Base-by-base conservation (phyloP, 2,797 vertebrate genomes). In the Enteromius fasciolatus region DNA sequence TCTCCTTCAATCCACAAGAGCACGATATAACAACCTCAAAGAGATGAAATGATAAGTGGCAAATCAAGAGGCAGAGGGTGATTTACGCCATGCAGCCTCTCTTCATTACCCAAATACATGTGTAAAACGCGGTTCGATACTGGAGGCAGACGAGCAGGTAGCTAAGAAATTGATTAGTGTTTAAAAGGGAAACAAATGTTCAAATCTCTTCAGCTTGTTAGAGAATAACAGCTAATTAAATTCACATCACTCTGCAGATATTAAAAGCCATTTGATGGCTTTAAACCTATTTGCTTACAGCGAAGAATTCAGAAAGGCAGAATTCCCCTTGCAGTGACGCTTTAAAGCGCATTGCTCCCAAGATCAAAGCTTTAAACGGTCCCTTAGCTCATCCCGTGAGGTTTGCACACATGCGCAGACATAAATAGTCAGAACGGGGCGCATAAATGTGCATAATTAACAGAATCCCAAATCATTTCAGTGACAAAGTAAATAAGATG, bases 231-330 rank as follows among this genome's bases (percentile, higher is more conserved):
- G 23, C 3, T 46, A 81, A 54, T 83, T 76, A 33, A 52, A 86
- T 80, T 80, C 64, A 68, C 77, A 54, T 85, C 76, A 86, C 80
- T 80, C 28, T 46, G 75, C 67, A 68, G 85, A 78, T 82, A 85
- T 78, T 31, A 68, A 73, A 52, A 68, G 73, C 78, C 68, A 86
- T 84, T 39, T 36, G 31, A 87, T 68, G 39, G 25, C 25, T 70
- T 39, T 77, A 76, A 63, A 50, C 69, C 66, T 59, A 57, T 82
- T 82, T 20, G 20, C 28, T 46, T 73, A 50, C 23, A 66, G 75
- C 5, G 1, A 68, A 72, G 41, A 31, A 76, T 41, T 69, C 70
- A 54, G 73, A 78, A 59, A 2, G 6, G 44, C 50, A 54, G 69
- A 70, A 64, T 63, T n/a, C 61, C 61, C 50, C 15, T 33, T 10